Evolutionary conservation across 2,797 vertebrate genomes (phyloP), one percentile per base, ranked within the genome.

Genomic region (Halcyon badia): DNA sequence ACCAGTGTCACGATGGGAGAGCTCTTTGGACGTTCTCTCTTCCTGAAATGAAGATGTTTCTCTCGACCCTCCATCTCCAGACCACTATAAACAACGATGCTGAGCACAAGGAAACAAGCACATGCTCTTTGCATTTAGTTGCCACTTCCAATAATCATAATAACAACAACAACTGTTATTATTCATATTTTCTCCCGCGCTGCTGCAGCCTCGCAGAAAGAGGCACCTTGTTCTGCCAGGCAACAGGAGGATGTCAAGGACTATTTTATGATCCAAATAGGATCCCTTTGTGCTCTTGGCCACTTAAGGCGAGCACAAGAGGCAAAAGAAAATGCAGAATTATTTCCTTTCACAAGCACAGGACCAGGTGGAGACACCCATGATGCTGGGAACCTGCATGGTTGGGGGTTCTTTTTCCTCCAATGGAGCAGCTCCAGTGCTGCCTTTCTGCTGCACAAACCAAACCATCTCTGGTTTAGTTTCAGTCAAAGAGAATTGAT

Each of bases 221-320:
- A 1, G 2, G 39, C 9, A 4, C 44, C 14, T 9, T 2, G 15
- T 13, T 37, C 77, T 78, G 61, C 65, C 35, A 26, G 73, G 24
- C 52, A 16, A 3, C 0, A 0, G 66, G 44, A 26, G 0, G 7
- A 6, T 3, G 73, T 10, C 3, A 0, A 35, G 58, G 30, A 12
- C 5, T 9, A 14, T 60, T 56, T n/a, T 24, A 0, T 4, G 22
- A 28, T 16, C 68, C 4, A 30, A 54, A 33, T 0, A 14, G 28
- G 41, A 9, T 24, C 42, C 11, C 33, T 52, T 11, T 15, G 19
- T 8, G 14, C 51, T 80, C 35, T 26, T 14, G 39, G 51, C 51
- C 51, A 10, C 65, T 18, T 17, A 4, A 0, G 6, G 14, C 2
- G 5, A 62, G 31, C 17, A 10, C 2, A 1, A 44, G n/a, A 41